A percentile compares a stretch with the other conserved stretches of the same genome.
These are phyloP conservation scores for Mythimna loreyi DNA, from an alignment of 2,888 invertebrate genomes.

Conservation along the genomic window DNA sequence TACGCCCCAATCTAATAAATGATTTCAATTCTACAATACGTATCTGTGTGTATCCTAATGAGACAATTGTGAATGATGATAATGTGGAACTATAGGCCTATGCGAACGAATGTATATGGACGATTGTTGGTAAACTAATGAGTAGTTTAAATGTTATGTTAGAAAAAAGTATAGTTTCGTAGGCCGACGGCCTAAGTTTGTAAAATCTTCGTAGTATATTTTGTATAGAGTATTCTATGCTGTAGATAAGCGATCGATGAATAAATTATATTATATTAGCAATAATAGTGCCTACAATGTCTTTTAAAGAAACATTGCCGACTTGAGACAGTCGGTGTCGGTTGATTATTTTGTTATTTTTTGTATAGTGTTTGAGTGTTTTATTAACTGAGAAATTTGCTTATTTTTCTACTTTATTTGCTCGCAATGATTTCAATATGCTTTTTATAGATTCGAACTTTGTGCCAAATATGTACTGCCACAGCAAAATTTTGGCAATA, in stretches of 20 bases:
- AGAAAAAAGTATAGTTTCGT: slow-evolving; percentile 83
- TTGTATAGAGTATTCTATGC: slow-evolving; percentile 88
- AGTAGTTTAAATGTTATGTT: slow-evolving; percentile 87
- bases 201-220: slow-evolving; percentile 89
- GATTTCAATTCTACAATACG: slow-evolving; percentile 47
- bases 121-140: slow-evolving; percentile 79
- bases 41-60: slow-evolving; percentile 56
- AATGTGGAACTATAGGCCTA: slow-evolving; percentile 65
- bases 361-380: slow-evolving; percentile 86
- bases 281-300: slow-evolving; percentile 90
- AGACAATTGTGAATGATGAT: slow-evolving; percentile 64
- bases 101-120: slow-evolving; percentile 54
- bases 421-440: slow-evolving; percentile 65
- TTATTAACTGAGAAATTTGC: slow-evolving; percentile 73
- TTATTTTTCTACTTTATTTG: slow-evolving; percentile 74
- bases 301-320: slow-evolving; percentile 86
- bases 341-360: slow-evolving; percentile 87
- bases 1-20: slow-evolving; percentile 60
- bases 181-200: slow-evolving; percentile 83
- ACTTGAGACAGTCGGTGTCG: slow-evolving; percentile 73
- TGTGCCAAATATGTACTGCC: slow-evolving; percentile 85
- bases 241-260: slow-evolving; percentile 85
- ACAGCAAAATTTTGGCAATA: slow-evolving; percentile 78
- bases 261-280: slow-evolving; percentile 89
- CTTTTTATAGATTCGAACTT: slow-evolving; percentile 74